These are phyloP conservation scores for Rhodinocichla rosea DNA, from an alignment of 2,113 vertebrate species.

Conservation along the genomic window DNA sequence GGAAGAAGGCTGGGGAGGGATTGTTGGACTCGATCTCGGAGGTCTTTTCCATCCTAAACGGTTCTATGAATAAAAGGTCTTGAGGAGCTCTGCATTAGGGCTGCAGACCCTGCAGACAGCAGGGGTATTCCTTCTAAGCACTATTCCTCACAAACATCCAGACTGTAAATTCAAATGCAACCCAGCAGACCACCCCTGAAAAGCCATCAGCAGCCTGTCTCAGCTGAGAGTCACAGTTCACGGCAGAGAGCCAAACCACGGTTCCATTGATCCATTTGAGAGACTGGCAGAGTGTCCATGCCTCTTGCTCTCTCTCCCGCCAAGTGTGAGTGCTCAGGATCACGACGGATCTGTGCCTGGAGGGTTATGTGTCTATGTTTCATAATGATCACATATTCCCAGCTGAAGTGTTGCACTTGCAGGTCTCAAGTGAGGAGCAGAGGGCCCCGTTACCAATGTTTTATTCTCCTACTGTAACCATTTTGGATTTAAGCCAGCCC, in stretches of 20 bases:
- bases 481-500: conserved; percentile 46
- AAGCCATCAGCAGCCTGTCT: not conserved
- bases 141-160: not conserved
- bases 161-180: not conserved
- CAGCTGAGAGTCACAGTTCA: not conserved
- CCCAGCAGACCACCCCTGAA: not conserved
- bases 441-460: conserved; percentile 36
- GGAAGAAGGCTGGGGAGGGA: not conserved
- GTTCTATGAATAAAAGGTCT: not conserved
- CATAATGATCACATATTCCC: not conserved
- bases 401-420: not conserved
- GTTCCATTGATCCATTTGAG: not conserved
- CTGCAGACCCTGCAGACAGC: not conserved
- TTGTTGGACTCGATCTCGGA: fast-evolving
- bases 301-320: not conserved
- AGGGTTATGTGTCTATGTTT: not conserved
- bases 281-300: not conserved
- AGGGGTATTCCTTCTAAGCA: not conserved
- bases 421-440: not conserved
- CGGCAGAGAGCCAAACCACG: not conserved
- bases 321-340: not conserved
- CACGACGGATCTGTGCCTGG: not conserved
- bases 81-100: not conserved
- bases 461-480: conserved; percentile 51
- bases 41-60: not conserved